Percentiles rank a stretch among this genome's conserved stretches.
phyloP scores from a whole-genome alignment of 2,888 invertebrate genomes.

The Zaprionus bogoriensis region DNA sequence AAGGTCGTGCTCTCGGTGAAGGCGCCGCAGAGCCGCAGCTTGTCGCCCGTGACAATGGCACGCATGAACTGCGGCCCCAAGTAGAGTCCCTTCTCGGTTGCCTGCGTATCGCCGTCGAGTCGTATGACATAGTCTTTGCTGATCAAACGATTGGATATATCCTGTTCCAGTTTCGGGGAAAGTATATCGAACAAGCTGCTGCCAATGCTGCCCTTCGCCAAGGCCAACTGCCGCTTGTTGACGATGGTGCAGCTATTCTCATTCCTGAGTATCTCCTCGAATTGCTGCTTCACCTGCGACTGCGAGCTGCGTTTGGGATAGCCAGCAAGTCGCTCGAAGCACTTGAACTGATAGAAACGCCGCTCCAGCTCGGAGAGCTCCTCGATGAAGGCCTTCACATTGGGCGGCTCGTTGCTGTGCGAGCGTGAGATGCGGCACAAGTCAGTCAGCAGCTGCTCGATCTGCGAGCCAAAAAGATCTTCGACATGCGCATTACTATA shows the following conservation, averaged over 20 bases:
- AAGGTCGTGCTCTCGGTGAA: slow-evolving; percentile 91
- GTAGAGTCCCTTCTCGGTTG: slow-evolving; percentile 57
- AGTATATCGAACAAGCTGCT: slow-evolving; percentile 50
- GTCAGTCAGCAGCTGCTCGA: slow-evolving; percentile 71
- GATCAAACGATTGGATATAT: slow-evolving; percentile 63
- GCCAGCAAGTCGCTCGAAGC: slow-evolving; percentile 71
- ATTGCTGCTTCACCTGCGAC: slow-evolving; percentile 58
- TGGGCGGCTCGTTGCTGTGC: slow-evolving; percentile 52
- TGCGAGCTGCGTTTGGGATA: slow-evolving; percentile 31
- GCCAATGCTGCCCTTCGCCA: slow-evolving; percentile 20
- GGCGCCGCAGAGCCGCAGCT: slow-evolving; percentile 89
- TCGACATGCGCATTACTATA: slow-evolving; percentile 64
- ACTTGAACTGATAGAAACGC: slow-evolving; percentile 79
- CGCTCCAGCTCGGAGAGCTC: slow-evolving; percentile 72
- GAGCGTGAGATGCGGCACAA: slow-evolving; percentile 75
- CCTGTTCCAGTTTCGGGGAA: slow-evolving; percentile 53
- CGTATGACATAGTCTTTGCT: slow-evolving; percentile 84
- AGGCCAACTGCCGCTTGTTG: slow-evolving; percentile 44
- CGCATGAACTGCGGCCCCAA: slow-evolving; percentile 83
- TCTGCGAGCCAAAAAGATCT: slow-evolving; percentile 63
- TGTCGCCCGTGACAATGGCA: slow-evolving; percentile 87
- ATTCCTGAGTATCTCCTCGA: slow-evolving; percentile 64
- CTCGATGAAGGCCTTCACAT: slow-evolving; percentile 42
- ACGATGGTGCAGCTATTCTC: slow-evolving; percentile 60
- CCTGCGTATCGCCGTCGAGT: slow-evolving; percentile 79